Percentiles rank a stretch among this genome's conserved stretches.
Conservation (phyloP, 2,797 vertebrate genomes). For the Pipistrellus kuhlii region DNA sequence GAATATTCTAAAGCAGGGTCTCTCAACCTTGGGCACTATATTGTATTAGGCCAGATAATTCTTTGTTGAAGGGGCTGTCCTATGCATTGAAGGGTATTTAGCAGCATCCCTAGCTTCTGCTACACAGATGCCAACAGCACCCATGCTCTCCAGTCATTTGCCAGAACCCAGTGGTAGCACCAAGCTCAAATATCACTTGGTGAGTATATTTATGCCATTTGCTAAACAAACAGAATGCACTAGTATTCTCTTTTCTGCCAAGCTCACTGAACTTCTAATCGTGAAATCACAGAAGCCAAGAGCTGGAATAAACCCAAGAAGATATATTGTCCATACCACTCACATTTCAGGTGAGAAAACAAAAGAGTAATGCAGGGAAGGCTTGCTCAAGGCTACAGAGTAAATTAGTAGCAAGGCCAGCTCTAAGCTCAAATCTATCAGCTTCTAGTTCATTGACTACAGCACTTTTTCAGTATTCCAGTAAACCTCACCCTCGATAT, state of each 20-base stretch:
- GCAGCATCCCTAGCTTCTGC: not conserved
- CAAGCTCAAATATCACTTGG: not conserved
- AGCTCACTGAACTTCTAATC: not conserved
- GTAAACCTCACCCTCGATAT: not conserved
- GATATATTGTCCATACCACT: not conserved
- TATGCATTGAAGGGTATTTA: not conserved
- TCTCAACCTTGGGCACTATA: not conserved
- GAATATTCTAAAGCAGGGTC: not conserved
- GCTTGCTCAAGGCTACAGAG: not conserved
- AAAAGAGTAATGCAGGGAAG: not conserved
- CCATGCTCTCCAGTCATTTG: not conserved
- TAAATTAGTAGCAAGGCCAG: not conserved
- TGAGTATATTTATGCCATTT: not conserved
- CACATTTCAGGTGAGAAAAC: not conserved
- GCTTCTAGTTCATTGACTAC: not conserved
- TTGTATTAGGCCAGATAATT: not conserved
- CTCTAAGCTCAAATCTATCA: not conserved
- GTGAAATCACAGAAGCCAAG: not conserved
- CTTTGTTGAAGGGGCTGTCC: not conserved
- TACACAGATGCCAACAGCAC: not conserved
- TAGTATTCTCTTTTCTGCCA: not conserved
- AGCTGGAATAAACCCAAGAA: not conserved
- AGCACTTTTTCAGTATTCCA: not conserved
- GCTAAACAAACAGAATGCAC: not conserved
- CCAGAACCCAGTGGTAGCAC: not conserved